These are phyloP conservation scores for Melanchra persicariae DNA, from an alignment of 2,888 invertebrate genomes.

Conservation along the genomic window DNA sequence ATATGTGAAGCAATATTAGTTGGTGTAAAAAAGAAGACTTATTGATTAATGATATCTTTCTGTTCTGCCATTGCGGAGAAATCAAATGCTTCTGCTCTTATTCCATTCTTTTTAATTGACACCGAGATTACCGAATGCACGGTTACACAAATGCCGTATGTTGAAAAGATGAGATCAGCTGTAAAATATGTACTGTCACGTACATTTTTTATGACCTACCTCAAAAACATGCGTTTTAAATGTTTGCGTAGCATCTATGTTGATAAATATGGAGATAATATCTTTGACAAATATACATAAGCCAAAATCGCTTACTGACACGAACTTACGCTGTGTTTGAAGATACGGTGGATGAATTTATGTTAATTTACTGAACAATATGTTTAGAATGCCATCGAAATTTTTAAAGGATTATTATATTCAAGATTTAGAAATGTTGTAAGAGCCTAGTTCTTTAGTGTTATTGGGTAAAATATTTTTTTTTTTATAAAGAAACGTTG, in stretches of 20 bases:
- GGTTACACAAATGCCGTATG: not conserved
- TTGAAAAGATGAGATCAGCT: not conserved
- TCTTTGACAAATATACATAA: conserved; percentile 41
- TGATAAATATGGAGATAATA: conserved; percentile 55
- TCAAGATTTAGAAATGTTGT: not conserved
- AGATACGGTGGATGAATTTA: conserved; percentile 14
- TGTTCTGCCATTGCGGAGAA: no score
- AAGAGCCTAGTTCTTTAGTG: not conserved
- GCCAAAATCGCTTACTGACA: conserved; percentile 42
- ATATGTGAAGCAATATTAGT: no score
- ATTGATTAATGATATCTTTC: not conserved
- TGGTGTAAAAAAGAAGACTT: no score
- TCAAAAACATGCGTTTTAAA: conserved; percentile 35
- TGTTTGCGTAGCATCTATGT: conserved; percentile 53
- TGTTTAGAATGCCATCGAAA: not conserved
- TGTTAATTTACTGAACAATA: conserved; percentile 23
- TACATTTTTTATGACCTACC: conserved; percentile 41
- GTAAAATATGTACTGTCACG: conserved; percentile 35
- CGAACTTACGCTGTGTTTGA: conserved; percentile 7
- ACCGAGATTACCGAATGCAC: not conserved
- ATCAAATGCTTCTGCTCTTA: not conserved
- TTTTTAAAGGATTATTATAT: not conserved
- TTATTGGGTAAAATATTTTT: not conserved
- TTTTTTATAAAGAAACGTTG: no score
- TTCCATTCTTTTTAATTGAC: not conserved